phyloP scores from a whole-genome alignment of 2,888 invertebrate species.

The Aphodius sticticus region DNA sequence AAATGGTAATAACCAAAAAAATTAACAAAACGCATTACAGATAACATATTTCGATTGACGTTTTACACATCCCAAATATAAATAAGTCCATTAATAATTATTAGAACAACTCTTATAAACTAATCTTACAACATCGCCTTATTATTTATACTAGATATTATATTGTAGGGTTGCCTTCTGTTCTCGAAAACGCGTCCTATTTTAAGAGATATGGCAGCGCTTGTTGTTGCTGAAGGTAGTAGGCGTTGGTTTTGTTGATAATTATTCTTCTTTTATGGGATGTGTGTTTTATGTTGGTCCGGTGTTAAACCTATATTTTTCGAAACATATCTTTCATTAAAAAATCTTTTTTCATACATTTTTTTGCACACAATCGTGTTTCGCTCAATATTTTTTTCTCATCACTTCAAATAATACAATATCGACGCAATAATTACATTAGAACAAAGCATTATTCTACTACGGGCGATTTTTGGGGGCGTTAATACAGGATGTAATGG shows the following conservation, averaged over 20 bases:
- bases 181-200: conserved; percentile 18
- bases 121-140: conserved; percentile 9
- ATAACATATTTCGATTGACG: neutral
- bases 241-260: conserved; percentile 27
- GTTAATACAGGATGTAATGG: neutral
- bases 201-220: conserved; percentile 33
- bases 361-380: conserved; percentile 24
- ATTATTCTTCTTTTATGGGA: conserved; percentile 36
- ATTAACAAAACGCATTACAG: neutral
- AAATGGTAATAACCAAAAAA: neutral
- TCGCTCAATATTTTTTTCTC: conserved; percentile 23
- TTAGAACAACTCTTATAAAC: conserved; percentile 13
- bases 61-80: conserved; percentile 17
- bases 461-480: neutral
- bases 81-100: neutral
- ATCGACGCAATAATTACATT: neutral
- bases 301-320: conserved; percentile 38
- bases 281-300: conserved; percentile 35
- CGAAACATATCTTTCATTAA: conserved; percentile 37
- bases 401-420: conserved; percentile 23
- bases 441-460: neutral
- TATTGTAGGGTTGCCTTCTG: neutral
- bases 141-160: neutral
- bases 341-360: conserved; percentile 24
- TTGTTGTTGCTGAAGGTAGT: conserved; percentile 31